Evolutionary conservation across 2,797 vertebrate genomes (phyloP).

Genomic region (Microctenopoma lineatum): DNA sequence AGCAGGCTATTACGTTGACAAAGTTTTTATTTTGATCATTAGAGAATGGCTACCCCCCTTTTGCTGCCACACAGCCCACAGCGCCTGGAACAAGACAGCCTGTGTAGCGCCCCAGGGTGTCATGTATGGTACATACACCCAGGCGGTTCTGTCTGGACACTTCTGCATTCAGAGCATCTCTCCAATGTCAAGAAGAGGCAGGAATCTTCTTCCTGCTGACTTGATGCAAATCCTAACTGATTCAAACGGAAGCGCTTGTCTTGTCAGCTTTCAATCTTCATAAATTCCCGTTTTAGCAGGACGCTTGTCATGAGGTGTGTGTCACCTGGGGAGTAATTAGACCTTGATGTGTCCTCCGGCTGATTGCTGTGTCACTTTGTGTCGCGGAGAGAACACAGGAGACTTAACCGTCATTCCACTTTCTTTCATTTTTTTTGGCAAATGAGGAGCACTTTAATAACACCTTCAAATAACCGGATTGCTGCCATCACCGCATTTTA

Average conservation of each 20-base stretch:
- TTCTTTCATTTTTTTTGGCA: constrained; percentile 3
- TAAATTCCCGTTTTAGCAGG: constrained; percentile 44
- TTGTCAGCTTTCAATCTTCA: constrained; percentile 62
- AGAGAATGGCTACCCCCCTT: constrained; percentile 52
- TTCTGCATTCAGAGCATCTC: constrained; percentile 20
- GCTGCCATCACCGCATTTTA: background rate
- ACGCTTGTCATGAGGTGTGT: constrained; percentile 30
- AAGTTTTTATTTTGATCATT: constrained; percentile 74
- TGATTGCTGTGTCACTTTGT: constrained; percentile 47
- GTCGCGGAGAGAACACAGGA: constrained; percentile 20
- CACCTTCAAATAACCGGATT: constrained; percentile 25
- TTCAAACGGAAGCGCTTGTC: constrained; percentile 49
- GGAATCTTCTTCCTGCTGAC: constrained; percentile 2
- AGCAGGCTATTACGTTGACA: constrained; percentile 71
- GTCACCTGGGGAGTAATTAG: constrained; percentile 70
- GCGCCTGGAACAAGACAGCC: constrained; percentile 38
- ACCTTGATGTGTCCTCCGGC: constrained; percentile 47
- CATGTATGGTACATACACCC: constrained; percentile 32
- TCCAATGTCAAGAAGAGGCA: constrained; percentile 15
- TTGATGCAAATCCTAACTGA: constrained; percentile 50
- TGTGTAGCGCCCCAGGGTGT: constrained; percentile 31
- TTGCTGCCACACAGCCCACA: constrained; percentile 39
- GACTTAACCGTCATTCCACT: background rate
- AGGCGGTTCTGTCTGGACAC: constrained; percentile 23
- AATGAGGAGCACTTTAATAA: constrained; percentile 26